Conservation (phyloP, 2,888 invertebrate species). For the Seladonia tumulorum region DNA sequence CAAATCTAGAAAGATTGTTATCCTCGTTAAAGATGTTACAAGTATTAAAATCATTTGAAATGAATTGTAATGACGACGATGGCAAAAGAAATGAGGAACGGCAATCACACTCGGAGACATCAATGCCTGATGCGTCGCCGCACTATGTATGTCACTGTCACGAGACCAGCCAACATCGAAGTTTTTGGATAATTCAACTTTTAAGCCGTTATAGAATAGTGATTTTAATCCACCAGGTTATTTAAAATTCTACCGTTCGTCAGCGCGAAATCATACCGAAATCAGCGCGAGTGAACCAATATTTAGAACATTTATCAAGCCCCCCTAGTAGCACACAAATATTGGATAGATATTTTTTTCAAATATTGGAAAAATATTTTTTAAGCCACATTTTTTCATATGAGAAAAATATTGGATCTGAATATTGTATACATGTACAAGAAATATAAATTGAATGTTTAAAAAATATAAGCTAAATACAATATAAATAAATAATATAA, state of each 20-base stretch:
- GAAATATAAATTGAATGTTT: no score
- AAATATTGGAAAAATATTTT: no score
- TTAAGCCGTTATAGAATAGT: background rate
- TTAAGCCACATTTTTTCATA: no score
- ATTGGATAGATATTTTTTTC: no score
- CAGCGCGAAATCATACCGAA: no score
- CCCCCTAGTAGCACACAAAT: no score
- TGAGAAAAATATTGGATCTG: no score
- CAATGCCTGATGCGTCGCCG: slow-evolving; percentile 65
- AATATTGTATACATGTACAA: no score
- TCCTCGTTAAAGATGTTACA: background rate
- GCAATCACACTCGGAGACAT: slow-evolving; percentile 67
- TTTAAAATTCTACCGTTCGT: background rate
- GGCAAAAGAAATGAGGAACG: background rate
- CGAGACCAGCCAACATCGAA: background rate
- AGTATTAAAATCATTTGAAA: background rate
- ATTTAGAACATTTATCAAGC: background rate
- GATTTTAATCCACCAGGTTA: background rate
- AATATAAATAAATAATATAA: no score
- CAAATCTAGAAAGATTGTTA: background rate
- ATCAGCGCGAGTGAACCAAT: background rate
- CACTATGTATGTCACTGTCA: slow-evolving; percentile 31
- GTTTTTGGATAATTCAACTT: background rate
- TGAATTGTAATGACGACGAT: background rate
- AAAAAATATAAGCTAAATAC: no score